Evolutionary conservation across 2,113 vertebrate species (phyloP).

Genomic region (Ceyx melanurus): DNA sequence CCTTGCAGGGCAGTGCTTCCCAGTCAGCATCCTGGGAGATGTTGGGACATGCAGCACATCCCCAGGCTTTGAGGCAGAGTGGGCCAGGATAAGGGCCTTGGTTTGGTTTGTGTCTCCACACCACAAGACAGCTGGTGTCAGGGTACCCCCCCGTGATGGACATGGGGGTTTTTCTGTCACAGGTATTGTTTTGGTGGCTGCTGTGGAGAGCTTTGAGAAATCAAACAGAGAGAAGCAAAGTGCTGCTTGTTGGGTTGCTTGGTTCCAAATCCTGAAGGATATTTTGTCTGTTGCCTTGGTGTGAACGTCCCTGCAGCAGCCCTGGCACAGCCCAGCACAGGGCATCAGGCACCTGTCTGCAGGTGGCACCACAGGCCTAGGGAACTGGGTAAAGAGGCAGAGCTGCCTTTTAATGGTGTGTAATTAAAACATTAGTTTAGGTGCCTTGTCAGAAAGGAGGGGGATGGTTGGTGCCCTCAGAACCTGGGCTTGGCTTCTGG

Average conservation of each 20-base stretch:
- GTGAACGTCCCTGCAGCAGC: background rate
- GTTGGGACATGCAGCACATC: rapidly evolving
- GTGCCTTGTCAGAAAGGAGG: background rate
- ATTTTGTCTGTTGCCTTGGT: background rate
- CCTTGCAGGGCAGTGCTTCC: background rate
- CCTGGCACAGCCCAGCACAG: background rate
- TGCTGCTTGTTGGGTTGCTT: background rate
- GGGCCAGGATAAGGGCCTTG: rapidly evolving
- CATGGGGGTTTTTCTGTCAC: rapidly evolving
- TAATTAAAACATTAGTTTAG: background rate
- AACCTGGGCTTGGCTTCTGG: background rate
- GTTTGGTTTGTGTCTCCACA: background rate
- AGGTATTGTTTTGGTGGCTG: background rate
- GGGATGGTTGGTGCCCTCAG: background rate
- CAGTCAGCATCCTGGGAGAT: background rate
- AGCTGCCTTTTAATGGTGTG: background rate
- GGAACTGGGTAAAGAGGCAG: background rate
- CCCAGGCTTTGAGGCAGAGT: background rate
- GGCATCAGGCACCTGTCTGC: background rate
- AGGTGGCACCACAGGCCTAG: background rate
- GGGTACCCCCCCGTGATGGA: background rate
- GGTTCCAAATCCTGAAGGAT: rapidly evolving
- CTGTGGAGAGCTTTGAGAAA: background rate
- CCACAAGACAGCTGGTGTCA: rapidly evolving
- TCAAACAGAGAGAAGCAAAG: background rate